These are phyloP conservation scores for Lineus longissimus DNA, from an alignment of 1,140 invertebrate genomes.

Conservation along the genomic window DNA sequence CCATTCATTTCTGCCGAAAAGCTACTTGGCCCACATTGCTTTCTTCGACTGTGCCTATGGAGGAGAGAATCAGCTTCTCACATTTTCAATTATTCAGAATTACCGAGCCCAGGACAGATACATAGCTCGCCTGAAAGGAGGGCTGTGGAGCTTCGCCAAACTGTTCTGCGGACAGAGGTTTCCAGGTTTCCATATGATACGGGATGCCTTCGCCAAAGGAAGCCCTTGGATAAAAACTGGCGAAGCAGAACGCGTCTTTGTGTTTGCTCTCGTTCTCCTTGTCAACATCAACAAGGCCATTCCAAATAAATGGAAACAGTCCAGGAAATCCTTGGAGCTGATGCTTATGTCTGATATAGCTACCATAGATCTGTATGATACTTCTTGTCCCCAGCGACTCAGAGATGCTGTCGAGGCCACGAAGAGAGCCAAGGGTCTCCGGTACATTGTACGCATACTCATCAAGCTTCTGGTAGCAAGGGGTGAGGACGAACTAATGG, in stretches of 20 bases:
- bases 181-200: slow-evolving; percentile 13
- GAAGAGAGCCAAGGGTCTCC: slow-evolving; percentile 17
- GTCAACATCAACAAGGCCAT: slow-evolving; percentile 19
- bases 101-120: too few species aligned
- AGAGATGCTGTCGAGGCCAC: slow-evolving; percentile 8
- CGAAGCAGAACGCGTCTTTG: slow-evolving; percentile 27
- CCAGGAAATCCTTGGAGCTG: not conserved
- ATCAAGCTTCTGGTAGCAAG: slow-evolving; percentile 17
- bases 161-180: slow-evolving; percentile 10
- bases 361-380: not conserved
- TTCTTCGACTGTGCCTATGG: not conserved
- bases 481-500: slow-evolving; percentile 5
- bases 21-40: slow-evolving; percentile 1
- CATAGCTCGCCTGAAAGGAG: too few species aligned
- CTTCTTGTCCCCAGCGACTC: not conserved
- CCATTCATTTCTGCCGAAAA: not conserved
- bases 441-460: slow-evolving; percentile 20
- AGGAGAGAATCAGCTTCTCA: too few species aligned
- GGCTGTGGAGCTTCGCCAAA: not conserved
- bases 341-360: not conserved
- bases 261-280: slow-evolving; percentile 24
- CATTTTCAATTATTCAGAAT: too few species aligned
- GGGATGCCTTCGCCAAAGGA: slow-evolving; percentile 1
- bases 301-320: slow-evolving; percentile 17
- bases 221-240: slow-evolving; percentile 3